Evolutionary conservation across 1,140 invertebrate genomes (phyloP), one percentile per base, ranked within the genome.

Genomic region (Vanessa atalanta): DNA sequence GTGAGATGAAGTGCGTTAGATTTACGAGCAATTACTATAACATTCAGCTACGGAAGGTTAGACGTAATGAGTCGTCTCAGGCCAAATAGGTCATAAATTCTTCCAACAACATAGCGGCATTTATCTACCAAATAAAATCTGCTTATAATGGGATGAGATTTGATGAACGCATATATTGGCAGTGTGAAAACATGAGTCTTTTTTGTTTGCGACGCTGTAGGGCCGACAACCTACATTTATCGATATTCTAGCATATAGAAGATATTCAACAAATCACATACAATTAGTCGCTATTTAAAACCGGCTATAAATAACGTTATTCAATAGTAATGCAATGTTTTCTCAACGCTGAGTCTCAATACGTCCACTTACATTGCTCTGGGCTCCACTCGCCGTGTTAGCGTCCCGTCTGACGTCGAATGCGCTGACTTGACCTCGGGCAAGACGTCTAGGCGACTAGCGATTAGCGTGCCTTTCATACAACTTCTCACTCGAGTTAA

Each of bases 401-500:
- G 60, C 63, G 65, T 73, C 26, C 55, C 47, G 26, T 26, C 61
- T 72, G 78, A 79, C 75, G 71, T 68, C 55, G 20, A 76, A 69
- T 63, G 70, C 68, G 67, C 47, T 61, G 70, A 71, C 51, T 64
- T 55, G 69, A 53, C 57, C 73, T 73, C 71, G 51, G 75, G 69
- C 68, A 51, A 16, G 61, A 53, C 26, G 61, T 72, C 14, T 47
- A 72, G 23, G 65, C 57, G 66, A 64, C 66, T 67, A 79, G 65
- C 51, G 37, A 70, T 48, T 69, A 69, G 70, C 65, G 73, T 60
- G 20, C 55, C 55, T 60, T 26, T 23, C 23, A 14, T 23, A 26
- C 13, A 60, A 60, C 13, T 23, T 60, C 60, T 37, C 63, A 68
- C 48, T 15, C 48, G 48, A 51, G 48, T n/a, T 15, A 14, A n/a